Evolutionary conservation across 2,888 invertebrate genomes (phyloP), one percentile per base, ranked within the genome.

Genomic region (Parnassius smintheus): DNA sequence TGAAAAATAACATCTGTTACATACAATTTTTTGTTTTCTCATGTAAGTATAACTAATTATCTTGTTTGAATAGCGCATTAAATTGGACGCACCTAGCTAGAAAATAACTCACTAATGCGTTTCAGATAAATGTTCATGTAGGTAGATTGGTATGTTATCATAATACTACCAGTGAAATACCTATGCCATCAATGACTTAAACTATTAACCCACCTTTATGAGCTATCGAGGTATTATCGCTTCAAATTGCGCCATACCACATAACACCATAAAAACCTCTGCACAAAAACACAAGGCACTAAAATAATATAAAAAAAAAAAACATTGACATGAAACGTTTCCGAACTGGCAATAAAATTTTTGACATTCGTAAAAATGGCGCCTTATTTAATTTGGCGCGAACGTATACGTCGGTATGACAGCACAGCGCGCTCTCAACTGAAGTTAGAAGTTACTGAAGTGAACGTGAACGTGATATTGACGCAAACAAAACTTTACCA

Each of bases 361-460:
- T 76, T 61, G 59, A 62, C 64, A 57, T 60, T 13, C 54, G 60
- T 62, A 50, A 59, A 62, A 59, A 63, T 59, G 63, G 56, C 59
- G 51, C 59, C 41, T 2, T 7, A 13, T 0, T 22, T 1, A 9
- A 59, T 56, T 53, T 58, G 75, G 78, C 85, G 83, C 77, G 77
- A 80, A 64, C 58, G 41, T 46, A 72, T 53, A 70, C 88, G 85
- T 81, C 75, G 61, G 35, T 58, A 66, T 61, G 64, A 35, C 55
- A 63, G 72, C 82, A 80, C 84, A 70, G 72, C 76, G 72, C 72
- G 83, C 87, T 85, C 76, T 72, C 73, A 73, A 90, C 90, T 90
- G 79, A n/a, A n/a, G n/a, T n/a, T n/a, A n/a, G n/a, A n/a, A n/a
- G n/a, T n/a, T n/a, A 90, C 90, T 90, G 79, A 78, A 70, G 49